Percentiles rank a stretch among this genome's conserved stretches.
phyloP scores from a whole-genome alignment of 2,113 vertebrate species.

The Rhadina sibilatrix region DNA sequence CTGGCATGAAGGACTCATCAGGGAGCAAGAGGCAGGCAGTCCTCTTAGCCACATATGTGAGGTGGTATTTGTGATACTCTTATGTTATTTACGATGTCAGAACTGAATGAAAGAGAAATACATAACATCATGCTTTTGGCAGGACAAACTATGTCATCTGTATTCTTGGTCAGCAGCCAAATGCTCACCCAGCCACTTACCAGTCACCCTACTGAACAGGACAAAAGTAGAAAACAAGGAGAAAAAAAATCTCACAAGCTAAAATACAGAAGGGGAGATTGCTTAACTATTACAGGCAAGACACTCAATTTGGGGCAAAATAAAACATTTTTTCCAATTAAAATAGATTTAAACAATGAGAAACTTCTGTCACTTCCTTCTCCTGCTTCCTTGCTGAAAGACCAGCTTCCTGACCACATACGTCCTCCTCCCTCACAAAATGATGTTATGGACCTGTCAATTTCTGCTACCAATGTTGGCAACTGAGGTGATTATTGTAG shows the following conservation, averaged over 20 bases:
- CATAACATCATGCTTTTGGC: background rate
- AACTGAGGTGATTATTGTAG: background rate
- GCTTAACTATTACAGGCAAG: background rate
- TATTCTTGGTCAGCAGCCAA: background rate
- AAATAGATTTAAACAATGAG: background rate
- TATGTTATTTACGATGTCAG: background rate
- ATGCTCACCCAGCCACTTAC: background rate
- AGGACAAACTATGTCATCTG: background rate
- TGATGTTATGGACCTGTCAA: background rate
- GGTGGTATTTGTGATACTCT: background rate
- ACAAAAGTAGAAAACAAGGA: background rate
- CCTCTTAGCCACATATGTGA: background rate
- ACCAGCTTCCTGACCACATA: background rate
- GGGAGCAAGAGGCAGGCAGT: background rate
- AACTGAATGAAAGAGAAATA: background rate
- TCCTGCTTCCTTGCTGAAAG: background rate
- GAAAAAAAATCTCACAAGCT: background rate
- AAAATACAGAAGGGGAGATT: background rate
- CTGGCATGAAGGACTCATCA: background rate
- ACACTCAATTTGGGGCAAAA: background rate
- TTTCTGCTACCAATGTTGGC: background rate
- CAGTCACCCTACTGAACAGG: background rate
- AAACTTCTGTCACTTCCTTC: background rate
- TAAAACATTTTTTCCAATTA: background rate
- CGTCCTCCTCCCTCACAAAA: background rate